Evolutionary conservation across 2,113 vertebrate genomes (phyloP).

Genomic region (Zosterops pallidus): DNA sequence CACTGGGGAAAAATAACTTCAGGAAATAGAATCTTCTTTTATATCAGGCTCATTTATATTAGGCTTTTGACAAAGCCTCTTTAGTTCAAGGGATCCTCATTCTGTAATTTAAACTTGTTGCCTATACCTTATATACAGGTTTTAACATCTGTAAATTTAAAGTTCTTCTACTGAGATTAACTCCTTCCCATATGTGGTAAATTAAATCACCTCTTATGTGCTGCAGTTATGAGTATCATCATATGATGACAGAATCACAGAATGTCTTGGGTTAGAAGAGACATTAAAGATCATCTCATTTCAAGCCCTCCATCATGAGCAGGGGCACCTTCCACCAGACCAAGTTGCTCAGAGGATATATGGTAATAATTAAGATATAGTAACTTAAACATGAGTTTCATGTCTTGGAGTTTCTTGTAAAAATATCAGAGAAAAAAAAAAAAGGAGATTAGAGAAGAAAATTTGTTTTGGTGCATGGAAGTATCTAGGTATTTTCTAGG

Average conservation of each 20-base stretch:
- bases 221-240: neutral
- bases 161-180: neutral
- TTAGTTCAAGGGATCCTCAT: neutral
- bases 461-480: neutral
- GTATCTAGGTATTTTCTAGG: neutral
- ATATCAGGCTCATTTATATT: neutral
- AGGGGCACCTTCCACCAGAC: neutral
- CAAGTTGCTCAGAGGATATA: neutral
- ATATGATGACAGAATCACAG: neutral
- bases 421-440: neutral
- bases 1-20: neutral
- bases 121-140: neutral
- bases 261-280: neutral
- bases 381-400: neutral
- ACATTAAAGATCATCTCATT: neutral
- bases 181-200: neutral
- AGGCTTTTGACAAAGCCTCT: neutral
- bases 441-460: rapidly evolving
- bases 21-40: neutral
- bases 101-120: neutral
- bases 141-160: neutral
- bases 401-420: neutral
- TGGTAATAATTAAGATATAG: neutral
- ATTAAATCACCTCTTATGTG: neutral
- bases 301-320: rapidly evolving